Evolutionary conservation across 2,797 vertebrate genomes (phyloP).

Genomic region (Manis javanica): DNA sequence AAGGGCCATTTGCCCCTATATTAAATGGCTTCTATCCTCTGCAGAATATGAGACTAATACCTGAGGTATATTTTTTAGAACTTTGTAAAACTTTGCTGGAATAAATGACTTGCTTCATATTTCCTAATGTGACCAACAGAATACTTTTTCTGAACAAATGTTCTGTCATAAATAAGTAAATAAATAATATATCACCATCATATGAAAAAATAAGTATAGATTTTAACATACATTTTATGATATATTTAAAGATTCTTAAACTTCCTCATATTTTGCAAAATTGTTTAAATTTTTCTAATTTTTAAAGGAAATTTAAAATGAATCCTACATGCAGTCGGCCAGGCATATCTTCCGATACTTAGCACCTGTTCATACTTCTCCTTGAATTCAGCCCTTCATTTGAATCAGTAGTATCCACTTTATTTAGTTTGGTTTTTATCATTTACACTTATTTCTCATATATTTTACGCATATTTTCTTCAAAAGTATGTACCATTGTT

Average conservation of each 20-base stretch:
- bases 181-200: neutral
- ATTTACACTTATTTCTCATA: neutral
- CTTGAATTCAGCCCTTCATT: neutral
- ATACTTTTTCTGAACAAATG: neutral
- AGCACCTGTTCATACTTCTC: too few relatives aligned
- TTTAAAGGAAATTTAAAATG: neutral
- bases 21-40: slow-evolving; percentile 33
- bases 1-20: neutral
- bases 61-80: neutral
- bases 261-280: neutral
- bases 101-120: neutral
- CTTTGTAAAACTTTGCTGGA: neutral
- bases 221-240: neutral
- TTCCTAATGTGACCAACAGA: neutral
- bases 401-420: neutral
- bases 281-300: neutral
- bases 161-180: neutral
- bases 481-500: neutral
- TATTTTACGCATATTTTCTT: neutral
- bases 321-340: neutral
- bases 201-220: neutral
- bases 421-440: neutral
- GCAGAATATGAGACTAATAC: neutral
- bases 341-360: neutral
- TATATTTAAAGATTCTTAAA: neutral